Conservation (phyloP, 2,797 vertebrate genomes). For the Tachyglossus aculeatus region DNA sequence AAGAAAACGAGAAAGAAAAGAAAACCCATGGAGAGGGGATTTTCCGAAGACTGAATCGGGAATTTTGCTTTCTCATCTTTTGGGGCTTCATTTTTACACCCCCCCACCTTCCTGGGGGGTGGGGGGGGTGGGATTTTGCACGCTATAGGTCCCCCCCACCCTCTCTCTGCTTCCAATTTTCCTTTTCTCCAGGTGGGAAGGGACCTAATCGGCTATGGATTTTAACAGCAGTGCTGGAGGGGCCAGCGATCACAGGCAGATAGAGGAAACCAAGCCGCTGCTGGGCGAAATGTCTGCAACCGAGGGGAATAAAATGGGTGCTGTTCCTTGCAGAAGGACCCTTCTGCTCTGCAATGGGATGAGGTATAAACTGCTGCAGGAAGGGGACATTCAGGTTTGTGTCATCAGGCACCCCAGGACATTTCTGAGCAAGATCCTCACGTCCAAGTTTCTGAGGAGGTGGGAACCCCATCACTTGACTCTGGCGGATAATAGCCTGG, state of each 20-base stretch:
- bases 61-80: slow-evolving; percentile 9
- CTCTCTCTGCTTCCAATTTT: slow-evolving; percentile 45
- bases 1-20: slow-evolving; percentile 3
- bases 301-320: slow-evolving; percentile 81
- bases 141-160: slow-evolving; percentile 27
- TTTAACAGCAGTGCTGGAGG: slow-evolving; percentile 82
- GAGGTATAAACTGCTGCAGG: slow-evolving; percentile 97
- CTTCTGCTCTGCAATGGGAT: slow-evolving; percentile 90
- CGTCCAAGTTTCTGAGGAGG: slow-evolving; percentile 93
- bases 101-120: slow-evolving; percentile 17
- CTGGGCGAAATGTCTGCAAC: slow-evolving; percentile 86
- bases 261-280: slow-evolving; percentile 93
- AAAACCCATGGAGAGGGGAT: slow-evolving; percentile 44
- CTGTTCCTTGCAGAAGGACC: slow-evolving; percentile 86
- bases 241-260: slow-evolving; percentile 83
- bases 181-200: slow-evolving; percentile 14
- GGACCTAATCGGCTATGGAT: slow-evolving; percentile 81
- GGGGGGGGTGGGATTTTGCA: background rate
- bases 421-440: slow-evolving; percentile 98
- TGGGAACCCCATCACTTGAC: slow-evolving; percentile 98
- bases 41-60: slow-evolving; percentile 44
- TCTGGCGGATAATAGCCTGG: slow-evolving; percentile 91
- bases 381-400: slow-evolving; percentile 99
- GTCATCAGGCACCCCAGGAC: slow-evolving; percentile 95
- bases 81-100: slow-evolving; percentile 22